Evolutionary conservation across 2,797 vertebrate genomes (phyloP).

Genomic region (Acropternis orthonyx): DNA sequence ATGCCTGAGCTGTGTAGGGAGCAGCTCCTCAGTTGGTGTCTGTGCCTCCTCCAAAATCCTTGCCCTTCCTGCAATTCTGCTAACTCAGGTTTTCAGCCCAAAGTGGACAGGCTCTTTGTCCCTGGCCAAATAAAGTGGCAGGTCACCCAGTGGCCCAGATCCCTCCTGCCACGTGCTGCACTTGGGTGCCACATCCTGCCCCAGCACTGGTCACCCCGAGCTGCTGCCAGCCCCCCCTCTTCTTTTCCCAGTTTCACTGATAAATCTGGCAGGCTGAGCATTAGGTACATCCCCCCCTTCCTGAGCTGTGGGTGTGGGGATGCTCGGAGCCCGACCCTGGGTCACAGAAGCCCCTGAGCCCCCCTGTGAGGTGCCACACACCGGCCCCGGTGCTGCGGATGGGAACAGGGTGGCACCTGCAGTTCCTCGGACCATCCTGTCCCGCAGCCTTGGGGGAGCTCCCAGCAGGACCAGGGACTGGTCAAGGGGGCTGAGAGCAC

Average conservation of each 20-base stretch:
- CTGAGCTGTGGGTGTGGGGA: rapidly evolving
- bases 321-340: not conserved
- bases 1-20: not conserved
- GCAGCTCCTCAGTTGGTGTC: not conserved
- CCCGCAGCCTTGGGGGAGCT: not conserved
- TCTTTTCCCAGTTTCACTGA: not conserved
- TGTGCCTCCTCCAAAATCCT: not conserved
- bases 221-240: not conserved
- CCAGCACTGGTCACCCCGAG: rapidly evolving
- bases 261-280: not conserved
- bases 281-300: not conserved
- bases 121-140: not conserved
- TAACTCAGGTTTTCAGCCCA: not conserved
- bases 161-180: not conserved
- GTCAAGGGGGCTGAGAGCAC: too few relatives aligned
- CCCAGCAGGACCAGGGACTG: not conserved
- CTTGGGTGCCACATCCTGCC: not conserved
- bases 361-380: not conserved
- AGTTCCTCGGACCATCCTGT: not conserved
- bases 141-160: not conserved
- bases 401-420: not conserved
- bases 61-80: not conserved
- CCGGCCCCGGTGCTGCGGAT: not conserved
- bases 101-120: not conserved
- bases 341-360: not conserved